A percentile compares a stretch with the other conserved stretches of the same genome.
phyloP scores from a whole-genome alignment of 37 sponge, comb jelly and placozoan genomes.

The Spongilla lacustris region DNA sequence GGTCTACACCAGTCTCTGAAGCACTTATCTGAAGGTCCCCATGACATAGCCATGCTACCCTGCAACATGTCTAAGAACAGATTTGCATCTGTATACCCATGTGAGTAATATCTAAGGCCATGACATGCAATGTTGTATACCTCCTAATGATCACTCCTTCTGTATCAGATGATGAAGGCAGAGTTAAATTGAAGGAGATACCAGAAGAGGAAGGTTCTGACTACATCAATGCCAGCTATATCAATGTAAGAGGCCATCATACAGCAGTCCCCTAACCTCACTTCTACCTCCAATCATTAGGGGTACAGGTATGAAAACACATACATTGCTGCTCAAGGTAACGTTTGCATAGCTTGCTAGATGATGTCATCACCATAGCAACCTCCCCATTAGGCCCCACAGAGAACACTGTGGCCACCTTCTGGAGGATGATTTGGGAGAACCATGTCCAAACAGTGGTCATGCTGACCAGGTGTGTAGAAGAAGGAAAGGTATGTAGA shows the following conservation, averaged over 20 bases:
- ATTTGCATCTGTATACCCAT: slow-evolving; percentile 10
- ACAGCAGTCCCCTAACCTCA: not conserved
- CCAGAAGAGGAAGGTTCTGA: slow-evolving; percentile 55
- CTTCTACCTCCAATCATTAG: slow-evolving; percentile 16
- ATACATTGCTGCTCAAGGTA: slow-evolving; percentile 87
- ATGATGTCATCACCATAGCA: not conserved
- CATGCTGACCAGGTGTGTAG: slow-evolving; percentile 10
- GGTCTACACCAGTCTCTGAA: not conserved
- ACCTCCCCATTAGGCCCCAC: not conserved
- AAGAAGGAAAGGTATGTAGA: slow-evolving; percentile 10
- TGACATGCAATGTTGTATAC: no score
- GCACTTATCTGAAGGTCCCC: not conserved
- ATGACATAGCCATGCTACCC: not conserved
- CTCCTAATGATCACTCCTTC: no score
- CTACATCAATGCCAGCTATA: slow-evolving; percentile 74
- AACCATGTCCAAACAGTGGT: not conserved
- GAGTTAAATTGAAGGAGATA: slow-evolving; percentile 41
- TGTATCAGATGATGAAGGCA: slow-evolving; percentile 62
- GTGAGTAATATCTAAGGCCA: not conserved
- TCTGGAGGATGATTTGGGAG: slow-evolving; percentile 30
- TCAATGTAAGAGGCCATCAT: slow-evolving; percentile 37
- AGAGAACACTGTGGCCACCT: not conserved
- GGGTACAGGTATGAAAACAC: slow-evolving; percentile 58
- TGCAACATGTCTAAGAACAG: not conserved
- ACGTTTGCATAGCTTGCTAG: not conserved